Evolutionary conservation across 2,888 invertebrate genomes (phyloP).

Genomic region (Sarcophaga rosellei): DNA sequence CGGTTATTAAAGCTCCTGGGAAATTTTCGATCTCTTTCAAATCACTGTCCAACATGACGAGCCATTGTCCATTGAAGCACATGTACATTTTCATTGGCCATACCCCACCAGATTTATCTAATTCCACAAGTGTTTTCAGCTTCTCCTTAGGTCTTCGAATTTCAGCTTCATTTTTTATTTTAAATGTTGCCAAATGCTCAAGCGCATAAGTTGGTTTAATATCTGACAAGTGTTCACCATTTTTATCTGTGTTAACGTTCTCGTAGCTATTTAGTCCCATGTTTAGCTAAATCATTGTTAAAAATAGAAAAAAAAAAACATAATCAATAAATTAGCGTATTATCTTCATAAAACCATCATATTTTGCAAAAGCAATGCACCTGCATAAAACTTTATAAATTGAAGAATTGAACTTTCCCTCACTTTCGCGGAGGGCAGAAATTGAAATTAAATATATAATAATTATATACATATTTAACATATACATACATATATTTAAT

Average conservation of each 20-base stretch:
- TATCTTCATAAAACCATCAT: background rate
- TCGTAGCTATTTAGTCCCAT: conserved; percentile 52
- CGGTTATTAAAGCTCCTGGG: conserved; percentile 94
- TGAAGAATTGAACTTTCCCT: conserved; percentile 23
- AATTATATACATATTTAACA: too few relatives aligned
- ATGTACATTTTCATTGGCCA: conserved; percentile 99
- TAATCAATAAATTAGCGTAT: background rate
- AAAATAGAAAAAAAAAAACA: background rate
- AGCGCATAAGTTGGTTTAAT: conserved; percentile 90
- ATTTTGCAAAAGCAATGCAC: background rate
- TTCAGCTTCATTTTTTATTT: conserved; percentile 93
- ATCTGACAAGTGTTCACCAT: conserved; percentile 43
- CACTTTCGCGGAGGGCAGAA: too few relatives aligned
- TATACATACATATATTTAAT: too few relatives aligned
- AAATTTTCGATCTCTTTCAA: conserved; percentile 98
- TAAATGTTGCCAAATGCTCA: conserved; percentile 99
- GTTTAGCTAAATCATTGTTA: conserved; percentile 27
- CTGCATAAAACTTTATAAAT: conserved; percentile 31
- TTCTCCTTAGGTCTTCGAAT: conserved; percentile 95
- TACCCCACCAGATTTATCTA: conserved; percentile 97
- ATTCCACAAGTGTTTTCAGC: conserved; percentile 93
- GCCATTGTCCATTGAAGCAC: conserved; percentile 92
- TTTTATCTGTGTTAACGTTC: conserved; percentile 21
- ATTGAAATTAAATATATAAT: too few relatives aligned
- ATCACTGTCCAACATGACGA: conserved; percentile 95